phyloP scores from a whole-genome alignment of 2,797 vertebrate genomes.

The Cirrhinus molitorella region DNA sequence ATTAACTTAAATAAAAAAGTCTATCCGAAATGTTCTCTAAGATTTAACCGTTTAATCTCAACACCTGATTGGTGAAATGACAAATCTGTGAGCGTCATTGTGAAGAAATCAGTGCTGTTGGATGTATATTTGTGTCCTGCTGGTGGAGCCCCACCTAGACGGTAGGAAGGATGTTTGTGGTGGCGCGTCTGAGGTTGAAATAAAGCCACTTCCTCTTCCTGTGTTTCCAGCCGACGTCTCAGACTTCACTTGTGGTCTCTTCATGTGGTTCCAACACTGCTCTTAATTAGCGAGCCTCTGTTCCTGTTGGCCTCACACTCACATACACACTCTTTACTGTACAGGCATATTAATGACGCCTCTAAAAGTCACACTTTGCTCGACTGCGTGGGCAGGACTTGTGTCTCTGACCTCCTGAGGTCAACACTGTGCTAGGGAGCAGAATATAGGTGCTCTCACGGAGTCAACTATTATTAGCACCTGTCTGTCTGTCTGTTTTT shows the following conservation, averaged over 20 bases:
- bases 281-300: slow-evolving; percentile 45
- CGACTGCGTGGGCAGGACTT: slow-evolving; percentile 11
- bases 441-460: slow-evolving; percentile 18
- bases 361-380: slow-evolving; percentile 41
- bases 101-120: slow-evolving; percentile 13
- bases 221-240: slow-evolving; percentile 65
- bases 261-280: slow-evolving; percentile 55
- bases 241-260: slow-evolving; percentile 58
- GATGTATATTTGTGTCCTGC: slow-evolving; percentile 33
- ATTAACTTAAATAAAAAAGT: too few species aligned
- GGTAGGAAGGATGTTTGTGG: slow-evolving; percentile 79
- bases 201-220: slow-evolving; percentile 79
- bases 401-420: slow-evolving; percentile 21
- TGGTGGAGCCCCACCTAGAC: slow-evolving; percentile 66
- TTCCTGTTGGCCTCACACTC: slow-evolving; percentile 11
- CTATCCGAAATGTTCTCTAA: neutral
- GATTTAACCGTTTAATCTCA: too few species aligned
- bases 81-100: neutral
- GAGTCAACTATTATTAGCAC: neutral
- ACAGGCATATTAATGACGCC: slow-evolving; percentile 43
- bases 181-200: slow-evolving; percentile 73
- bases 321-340: slow-evolving; percentile 23
- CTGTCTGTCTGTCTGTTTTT: neutral
- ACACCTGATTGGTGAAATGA: neutral
- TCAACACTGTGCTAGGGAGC: slow-evolving; percentile 18